Conservation (phyloP, 35 echinoderm and acorn worm species). For the Heliocidaris erythrogramma region DNA sequence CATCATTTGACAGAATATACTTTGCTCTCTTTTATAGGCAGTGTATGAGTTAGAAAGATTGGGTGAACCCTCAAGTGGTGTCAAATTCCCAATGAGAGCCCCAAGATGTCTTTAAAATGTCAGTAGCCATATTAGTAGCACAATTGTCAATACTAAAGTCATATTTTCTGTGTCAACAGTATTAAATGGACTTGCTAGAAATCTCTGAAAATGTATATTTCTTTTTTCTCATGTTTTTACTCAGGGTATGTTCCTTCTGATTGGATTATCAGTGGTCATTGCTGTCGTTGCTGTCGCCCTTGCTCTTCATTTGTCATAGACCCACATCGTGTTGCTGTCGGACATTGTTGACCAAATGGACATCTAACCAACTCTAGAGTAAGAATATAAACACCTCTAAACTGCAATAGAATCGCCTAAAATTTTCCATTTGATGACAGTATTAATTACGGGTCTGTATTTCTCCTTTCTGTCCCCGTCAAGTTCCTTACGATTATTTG, state of each 20-base stretch:
- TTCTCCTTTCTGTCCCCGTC: neutral
- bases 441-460: neutral
- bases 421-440: neutral
- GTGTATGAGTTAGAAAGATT: no score
- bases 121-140: no score
- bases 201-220: no score
- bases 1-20: no score
- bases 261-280: constrained; percentile 31
- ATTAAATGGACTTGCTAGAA: neutral
- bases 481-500: neutral
- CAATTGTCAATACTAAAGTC: neutral
- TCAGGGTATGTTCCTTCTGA: neutral
- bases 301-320: constrained; percentile 11
- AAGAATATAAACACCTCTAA: neutral
- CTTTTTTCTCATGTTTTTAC: neutral
- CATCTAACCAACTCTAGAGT: neutral
- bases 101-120: no score
- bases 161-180: neutral
- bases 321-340: neutral
- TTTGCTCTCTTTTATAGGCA: no score
- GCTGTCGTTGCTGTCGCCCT: neutral
- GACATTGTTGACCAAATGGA: neutral
- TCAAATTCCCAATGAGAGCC: no score
- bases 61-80: no score
- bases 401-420: neutral